These are phyloP conservation scores for Eristalis tenax DNA, from an alignment of 2,888 invertebrate genomes.

Conservation along the genomic window DNA sequence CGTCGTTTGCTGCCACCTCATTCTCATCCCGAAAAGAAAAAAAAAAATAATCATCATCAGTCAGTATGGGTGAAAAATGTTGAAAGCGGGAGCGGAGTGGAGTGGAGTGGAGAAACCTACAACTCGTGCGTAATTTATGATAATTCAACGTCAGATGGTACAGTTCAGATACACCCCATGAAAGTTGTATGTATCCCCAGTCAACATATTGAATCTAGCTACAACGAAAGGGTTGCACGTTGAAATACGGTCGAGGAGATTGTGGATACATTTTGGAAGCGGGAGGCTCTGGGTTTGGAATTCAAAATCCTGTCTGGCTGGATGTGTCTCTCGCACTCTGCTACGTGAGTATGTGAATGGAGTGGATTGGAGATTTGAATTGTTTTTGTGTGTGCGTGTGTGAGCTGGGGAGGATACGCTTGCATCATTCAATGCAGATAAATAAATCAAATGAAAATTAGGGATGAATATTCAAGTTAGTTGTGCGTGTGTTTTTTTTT, in stretches of 20 bases:
- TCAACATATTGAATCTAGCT: slow-evolving; percentile 78
- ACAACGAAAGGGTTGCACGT: slow-evolving; percentile 77
- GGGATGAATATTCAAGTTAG: slow-evolving; percentile 39
- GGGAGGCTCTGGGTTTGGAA: background rate
- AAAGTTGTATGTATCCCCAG: slow-evolving; percentile 56
- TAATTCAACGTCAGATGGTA: slow-evolving; percentile 80
- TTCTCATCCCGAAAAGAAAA: background rate
- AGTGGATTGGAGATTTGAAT: slow-evolving; percentile 19
- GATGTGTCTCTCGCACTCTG: background rate
- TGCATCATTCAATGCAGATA: slow-evolving; percentile 62
- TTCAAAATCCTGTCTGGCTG: background rate
- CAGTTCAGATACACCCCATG: slow-evolving; percentile 74
- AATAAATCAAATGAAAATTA: slow-evolving; percentile 61
- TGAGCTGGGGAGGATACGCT: slow-evolving; percentile 21
- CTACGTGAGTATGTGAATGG: background rate
- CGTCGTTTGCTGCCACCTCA: too few relatives aligned
- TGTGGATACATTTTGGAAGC: slow-evolving; percentile 1
- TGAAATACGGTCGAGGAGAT: slow-evolving; percentile 55
- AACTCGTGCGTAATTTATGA: slow-evolving; percentile 76
- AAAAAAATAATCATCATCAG: slow-evolving; percentile 20
- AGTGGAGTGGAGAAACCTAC: slow-evolving; percentile 24
- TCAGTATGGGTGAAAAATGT: slow-evolving; percentile 43
- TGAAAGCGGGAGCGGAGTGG: background rate
- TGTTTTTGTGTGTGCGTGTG: slow-evolving; percentile 2
- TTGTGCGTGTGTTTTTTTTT: slow-evolving; percentile 5